Base-by-base conservation (phyloP, 2,113 vertebrate species). In the Apteryx owenii region DNA sequence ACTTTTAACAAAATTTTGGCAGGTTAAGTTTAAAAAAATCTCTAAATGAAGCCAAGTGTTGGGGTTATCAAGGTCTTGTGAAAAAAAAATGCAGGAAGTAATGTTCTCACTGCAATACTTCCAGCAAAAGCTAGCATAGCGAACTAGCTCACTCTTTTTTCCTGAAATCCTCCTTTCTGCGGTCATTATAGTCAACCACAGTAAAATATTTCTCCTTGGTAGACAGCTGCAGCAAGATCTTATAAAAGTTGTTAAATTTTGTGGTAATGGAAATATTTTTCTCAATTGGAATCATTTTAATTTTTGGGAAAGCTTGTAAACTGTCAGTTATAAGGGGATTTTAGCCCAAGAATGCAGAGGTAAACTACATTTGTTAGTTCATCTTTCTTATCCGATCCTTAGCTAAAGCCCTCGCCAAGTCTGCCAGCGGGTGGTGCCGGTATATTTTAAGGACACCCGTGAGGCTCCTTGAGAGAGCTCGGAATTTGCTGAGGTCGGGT, bases 21-120 rank as follows among this genome's bases (percentile, higher is more conserved):
- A 96, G 78, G 88, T 66, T 66, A 81, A 72, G 88, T 94, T 90
- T 94, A 95, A 96, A 94, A 96, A 18, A 88, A 82, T 75, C 88
- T 89, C 81, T 90, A 61, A 65, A 91, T 87, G 86, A 89, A 84
- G 86, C 66, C 80, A 83, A 71, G 53, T 92, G 79, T 54, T 93
- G 93, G 93, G 76, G 66, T 91, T 53, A 78, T 23, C 85, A 51
- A 10, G 42, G n/a, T 90, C 91, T 93, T 88, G 73, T 78, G 88
- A 95, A 91, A 97, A 93, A 44, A 29, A 33, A 46, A 44, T 42
- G 38, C 53, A 65, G 14, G 78, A 79, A 58, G 33, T 79, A 79
- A 78, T n/a, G 60, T 50, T 56, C 29, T 42, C 31, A 65, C 51
- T 38, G 53, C 60, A 56, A 23, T 42, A 38, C 58, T 81, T 75